These are phyloP conservation scores for Steatornis caripensis DNA, from an alignment of 2,113 vertebrate genomes.

Conservation along the genomic window DNA sequence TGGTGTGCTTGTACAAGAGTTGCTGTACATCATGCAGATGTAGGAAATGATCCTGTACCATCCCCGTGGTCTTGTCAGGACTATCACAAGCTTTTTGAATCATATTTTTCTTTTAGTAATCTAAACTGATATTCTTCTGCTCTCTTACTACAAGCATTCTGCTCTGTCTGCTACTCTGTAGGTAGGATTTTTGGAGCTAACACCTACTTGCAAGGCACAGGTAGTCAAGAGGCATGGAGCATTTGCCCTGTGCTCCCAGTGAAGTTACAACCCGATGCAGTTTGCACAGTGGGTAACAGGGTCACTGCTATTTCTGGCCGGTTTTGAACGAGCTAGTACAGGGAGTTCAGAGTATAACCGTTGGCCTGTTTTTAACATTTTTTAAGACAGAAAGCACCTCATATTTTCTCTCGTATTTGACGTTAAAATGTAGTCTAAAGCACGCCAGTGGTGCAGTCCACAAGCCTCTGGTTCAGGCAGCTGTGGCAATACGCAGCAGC, in stretches of 20 bases:
- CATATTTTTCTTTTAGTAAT: background rate
- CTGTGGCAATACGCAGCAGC: background rate
- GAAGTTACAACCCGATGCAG: background rate
- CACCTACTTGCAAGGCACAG: background rate
- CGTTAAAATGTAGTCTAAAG: background rate
- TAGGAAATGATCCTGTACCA: background rate
- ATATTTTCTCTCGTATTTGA: background rate
- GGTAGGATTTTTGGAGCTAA: background rate
- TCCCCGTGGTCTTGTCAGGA: background rate
- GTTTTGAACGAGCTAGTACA: background rate
- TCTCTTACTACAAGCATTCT: background rate
- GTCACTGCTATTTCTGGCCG: background rate
- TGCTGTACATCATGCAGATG: background rate
- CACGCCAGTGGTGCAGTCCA: background rate
- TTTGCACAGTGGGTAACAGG: background rate
- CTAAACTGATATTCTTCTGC: background rate
- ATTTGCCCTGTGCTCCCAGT: background rate
- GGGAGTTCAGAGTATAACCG: background rate
- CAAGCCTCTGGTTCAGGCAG: background rate
- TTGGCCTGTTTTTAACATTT: background rate
- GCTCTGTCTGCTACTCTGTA: background rate
- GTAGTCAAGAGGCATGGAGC: accelerated
- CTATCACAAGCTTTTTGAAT: background rate
- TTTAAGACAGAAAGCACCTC: background rate
- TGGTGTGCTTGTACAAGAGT: background rate